These are phyloP conservation scores for Listrodromus nycthemerus DNA, from an alignment of 2,888 invertebrate genomes.

Conservation along the genomic window DNA sequence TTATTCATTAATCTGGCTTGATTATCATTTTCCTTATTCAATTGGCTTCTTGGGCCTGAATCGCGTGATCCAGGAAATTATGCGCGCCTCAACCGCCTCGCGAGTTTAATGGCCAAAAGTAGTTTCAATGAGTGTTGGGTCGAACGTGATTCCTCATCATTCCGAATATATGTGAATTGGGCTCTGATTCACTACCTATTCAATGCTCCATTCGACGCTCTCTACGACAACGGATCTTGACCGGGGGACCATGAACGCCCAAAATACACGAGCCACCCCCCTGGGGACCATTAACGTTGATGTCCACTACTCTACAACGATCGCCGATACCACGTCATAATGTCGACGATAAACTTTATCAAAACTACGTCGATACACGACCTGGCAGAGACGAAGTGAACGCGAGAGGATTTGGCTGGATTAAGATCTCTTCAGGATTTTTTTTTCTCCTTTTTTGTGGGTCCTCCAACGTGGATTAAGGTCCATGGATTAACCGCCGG, in stretches of 20 bases:
- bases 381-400: background rate
- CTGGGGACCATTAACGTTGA: too few relatives aligned
- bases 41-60: too few relatives aligned
- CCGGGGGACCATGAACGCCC: too few relatives aligned
- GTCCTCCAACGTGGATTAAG: constrained; percentile 43
- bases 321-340: background rate
- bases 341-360: constrained; percentile 23
- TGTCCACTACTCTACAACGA: background rate
- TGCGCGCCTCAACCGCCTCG: too few relatives aligned
- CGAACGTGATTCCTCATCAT: background rate
- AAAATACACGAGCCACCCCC: too few relatives aligned
- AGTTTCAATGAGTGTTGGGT: background rate
- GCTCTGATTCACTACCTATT: too few relatives aligned
- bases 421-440: constrained; percentile 28
- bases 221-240: too few relatives aligned
- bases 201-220: too few relatives aligned
- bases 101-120: background rate
- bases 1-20: too few relatives aligned
- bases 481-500: constrained; percentile 35
- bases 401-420: constrained; percentile 38
- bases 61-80: too few relatives aligned
- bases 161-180: too few relatives aligned
- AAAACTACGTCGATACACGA: constrained; percentile 53
- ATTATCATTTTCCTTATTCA: too few relatives aligned
- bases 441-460: constrained; percentile 25